Base-by-base conservation (phyloP, 2,888 invertebrate species). In the Sturmia bella region DNA sequence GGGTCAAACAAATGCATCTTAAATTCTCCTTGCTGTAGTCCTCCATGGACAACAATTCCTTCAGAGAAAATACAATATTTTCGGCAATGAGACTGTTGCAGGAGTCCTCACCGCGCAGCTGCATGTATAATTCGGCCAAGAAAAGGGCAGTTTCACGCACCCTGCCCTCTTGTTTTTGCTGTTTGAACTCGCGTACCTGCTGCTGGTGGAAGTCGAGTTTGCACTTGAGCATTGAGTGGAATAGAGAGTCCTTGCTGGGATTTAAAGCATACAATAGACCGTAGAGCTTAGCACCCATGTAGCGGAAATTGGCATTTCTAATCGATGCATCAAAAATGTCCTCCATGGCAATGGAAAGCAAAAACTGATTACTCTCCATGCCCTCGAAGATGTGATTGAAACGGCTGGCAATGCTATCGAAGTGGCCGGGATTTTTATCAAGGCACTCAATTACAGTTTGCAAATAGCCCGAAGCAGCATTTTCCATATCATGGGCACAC, bases 261-360 rank as follows among this genome's bases (percentile, higher is more conserved):
- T 92, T 92, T 78, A 92, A 90, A 72, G 93, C 94, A 87, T 95
- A 95, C 86, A 97, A 93, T 91, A 94, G 93, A 87, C 94, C 94
- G 90, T 96, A 97, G 63, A 97, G 92, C 80, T 96, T 93, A 52
- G 97, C 97, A 59, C 96, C 97, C 89, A 95, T 96, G 91, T 97
- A 97, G 85, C 96, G 94, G 91, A 97, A 97, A 91, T 96, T 97
- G 41, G 95, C 93, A 91, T 96, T 95, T 75, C 92, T 93, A 87
- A 97, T 94, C 69, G 96, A 96, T 95, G 96, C 91, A 87, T 93
- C 85, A 70, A 95, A 94, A 87, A 95, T 94, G 85, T 94, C 93
- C 88, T 94, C 93, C 87, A 94, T 93, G 76, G 94, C 92, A 73
- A 93, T 92, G 78, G 93, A 92, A 69, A 94, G 92, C 84, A 93